phyloP scores from a whole-genome alignment of 2,888 invertebrate species.

The Oithona nana region DNA sequence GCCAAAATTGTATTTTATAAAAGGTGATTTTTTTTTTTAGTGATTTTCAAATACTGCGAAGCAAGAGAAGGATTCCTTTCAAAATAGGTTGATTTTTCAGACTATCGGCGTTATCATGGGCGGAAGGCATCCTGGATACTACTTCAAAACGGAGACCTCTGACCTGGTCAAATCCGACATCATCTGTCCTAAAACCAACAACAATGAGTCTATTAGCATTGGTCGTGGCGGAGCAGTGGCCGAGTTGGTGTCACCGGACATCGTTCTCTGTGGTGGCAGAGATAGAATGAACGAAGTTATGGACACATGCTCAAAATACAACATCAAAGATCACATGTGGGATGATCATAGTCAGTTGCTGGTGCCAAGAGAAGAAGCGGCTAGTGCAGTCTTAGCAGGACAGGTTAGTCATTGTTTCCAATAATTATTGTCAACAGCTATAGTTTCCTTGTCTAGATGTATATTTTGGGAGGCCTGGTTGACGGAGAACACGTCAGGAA shows the following conservation, averaged over 20 bases:
- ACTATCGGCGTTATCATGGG: constrained; percentile 1
- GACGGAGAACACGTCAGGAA: background rate
- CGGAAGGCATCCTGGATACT: constrained; percentile 13
- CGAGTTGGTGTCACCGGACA: background rate
- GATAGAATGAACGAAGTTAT: background rate
- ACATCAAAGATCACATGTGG: background rate
- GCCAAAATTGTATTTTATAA: too few species aligned
- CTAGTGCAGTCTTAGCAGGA: background rate
- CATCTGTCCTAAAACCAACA: background rate
- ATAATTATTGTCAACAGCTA: background rate
- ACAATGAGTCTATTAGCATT: background rate
- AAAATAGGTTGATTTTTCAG: background rate
- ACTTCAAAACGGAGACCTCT: background rate
- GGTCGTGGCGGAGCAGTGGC: constrained; percentile 6
- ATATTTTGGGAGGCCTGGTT: constrained; percentile 6
- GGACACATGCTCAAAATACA: background rate
- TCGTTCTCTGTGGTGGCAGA: constrained; percentile 8
- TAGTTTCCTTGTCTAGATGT: background rate
- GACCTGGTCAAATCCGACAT: background rate
- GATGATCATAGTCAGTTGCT: constrained; percentile 4
- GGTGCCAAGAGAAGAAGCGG: constrained; percentile 7
- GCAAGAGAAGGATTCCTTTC: too few species aligned
- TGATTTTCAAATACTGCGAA: too few species aligned
- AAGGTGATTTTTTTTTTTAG: background rate
- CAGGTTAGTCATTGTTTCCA: background rate